These are phyloP conservation scores for Crypturellus tataupa DNA, from an alignment of 2,797 vertebrate genomes.

Conservation along the genomic window DNA sequence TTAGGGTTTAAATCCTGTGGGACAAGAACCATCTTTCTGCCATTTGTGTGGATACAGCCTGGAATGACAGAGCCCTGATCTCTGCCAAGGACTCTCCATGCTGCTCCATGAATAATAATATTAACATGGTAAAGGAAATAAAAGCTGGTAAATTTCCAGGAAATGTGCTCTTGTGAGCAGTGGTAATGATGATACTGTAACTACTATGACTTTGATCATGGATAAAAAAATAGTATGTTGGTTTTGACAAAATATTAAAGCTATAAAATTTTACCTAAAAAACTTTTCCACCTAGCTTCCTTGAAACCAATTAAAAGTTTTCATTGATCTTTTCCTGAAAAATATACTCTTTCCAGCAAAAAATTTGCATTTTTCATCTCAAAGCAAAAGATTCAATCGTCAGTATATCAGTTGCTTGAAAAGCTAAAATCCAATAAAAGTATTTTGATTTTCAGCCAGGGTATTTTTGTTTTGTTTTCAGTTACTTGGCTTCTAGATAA, in stretches of 20 bases:
- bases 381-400: not conserved
- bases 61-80: not conserved
- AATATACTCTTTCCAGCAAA: not conserved
- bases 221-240: not conserved
- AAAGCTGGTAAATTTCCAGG: not conserved
- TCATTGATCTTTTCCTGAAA: not conserved
- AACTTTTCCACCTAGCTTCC: not conserved
- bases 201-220: not conserved
- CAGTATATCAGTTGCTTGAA: not conserved
- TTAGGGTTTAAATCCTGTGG: not conserved
- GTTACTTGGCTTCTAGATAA: constrained; percentile 43
- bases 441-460: constrained; percentile 45
- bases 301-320: not conserved
- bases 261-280: not conserved
- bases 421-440: constrained; percentile 24
- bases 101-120: rapidly evolving
- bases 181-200: not conserved
- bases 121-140: not conserved
- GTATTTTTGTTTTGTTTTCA: constrained; percentile 51
- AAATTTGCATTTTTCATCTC: not conserved
- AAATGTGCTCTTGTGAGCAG: not conserved
- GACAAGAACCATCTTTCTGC: not conserved
- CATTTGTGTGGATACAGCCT: not conserved
- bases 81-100: not conserved
- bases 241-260: not conserved